These are phyloP conservation scores for Scomber japonicus DNA, from an alignment of 2,113 vertebrate genomes.

Conservation along the genomic window DNA sequence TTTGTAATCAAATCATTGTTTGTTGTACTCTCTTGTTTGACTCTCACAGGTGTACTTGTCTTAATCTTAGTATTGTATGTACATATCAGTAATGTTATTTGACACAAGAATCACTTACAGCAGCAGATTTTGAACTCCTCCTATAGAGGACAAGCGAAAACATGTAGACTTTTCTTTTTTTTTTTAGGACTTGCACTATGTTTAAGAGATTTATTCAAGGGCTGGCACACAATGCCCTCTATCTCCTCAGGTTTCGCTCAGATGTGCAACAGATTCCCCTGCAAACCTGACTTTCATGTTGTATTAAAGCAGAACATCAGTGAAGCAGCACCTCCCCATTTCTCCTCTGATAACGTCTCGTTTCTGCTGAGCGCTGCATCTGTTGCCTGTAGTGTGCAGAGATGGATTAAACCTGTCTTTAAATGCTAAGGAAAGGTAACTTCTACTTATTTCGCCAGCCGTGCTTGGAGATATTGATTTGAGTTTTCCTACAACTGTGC, in stretches of 20 bases:
- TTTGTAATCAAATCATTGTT: slow-evolving; percentile 16
- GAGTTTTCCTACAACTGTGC: background rate
- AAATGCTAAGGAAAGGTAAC: slow-evolving; percentile 39
- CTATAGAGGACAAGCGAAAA: background rate
- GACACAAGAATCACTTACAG: background rate
- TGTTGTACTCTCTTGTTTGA: background rate
- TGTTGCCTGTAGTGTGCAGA: slow-evolving; percentile 48
- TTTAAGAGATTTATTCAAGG: slow-evolving; percentile 38
- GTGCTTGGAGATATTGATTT: slow-evolving; percentile 21
- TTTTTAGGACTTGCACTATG: background rate
- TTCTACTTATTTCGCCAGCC: slow-evolving; percentile 7
- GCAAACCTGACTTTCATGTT: slow-evolving; percentile 69
- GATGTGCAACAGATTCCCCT: slow-evolving; percentile 61
- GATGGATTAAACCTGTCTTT: slow-evolving; percentile 58
- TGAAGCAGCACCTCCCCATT: slow-evolving; percentile 47
- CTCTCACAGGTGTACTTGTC: background rate
- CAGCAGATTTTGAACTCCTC: background rate
- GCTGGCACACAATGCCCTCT: slow-evolving; percentile 25
- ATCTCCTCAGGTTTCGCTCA: slow-evolving; percentile 53
- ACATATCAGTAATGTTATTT: background rate
- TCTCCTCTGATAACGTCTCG: slow-evolving; percentile 66
- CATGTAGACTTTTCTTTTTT: background rate
- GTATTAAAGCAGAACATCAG: slow-evolving; percentile 74
- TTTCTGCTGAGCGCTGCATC: slow-evolving; percentile 52
- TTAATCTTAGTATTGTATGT: too few relatives aligned